Base-by-base conservation (phyloP, 2,797 vertebrate species). In the Eulemur rubriventer region DNA sequence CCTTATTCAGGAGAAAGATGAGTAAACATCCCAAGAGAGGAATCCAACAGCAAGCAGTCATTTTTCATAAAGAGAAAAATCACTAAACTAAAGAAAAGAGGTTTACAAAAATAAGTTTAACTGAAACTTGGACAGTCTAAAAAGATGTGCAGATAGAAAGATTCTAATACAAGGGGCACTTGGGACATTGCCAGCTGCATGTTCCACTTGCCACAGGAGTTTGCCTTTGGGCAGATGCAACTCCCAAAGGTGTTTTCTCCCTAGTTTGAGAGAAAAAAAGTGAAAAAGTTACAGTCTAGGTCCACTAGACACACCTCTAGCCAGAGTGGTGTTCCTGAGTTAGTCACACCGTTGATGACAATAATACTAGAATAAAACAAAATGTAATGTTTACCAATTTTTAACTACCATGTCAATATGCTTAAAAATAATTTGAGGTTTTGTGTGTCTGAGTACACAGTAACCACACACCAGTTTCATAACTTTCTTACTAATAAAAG, bases 191-290 rank as follows among this genome's bases (percentile, higher is more conserved):
- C 96, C 96, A 97, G 97, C 89, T 57, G 88, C 80, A 33, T 57
- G 93, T 97, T 97, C 97, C 97, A 95, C 98, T 97, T 97, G 97
- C 97, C 89, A 38, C 14, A 75, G 89, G 96, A 95, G 96, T 96
- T 92, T 75, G 87, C 80, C 91, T 96, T 76, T 3, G 96, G 96
- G 89, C 98, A 97, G 97, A 97, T 97, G 95, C 87, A 88, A 43
- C 96, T 96, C 96, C 16, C 92, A 75, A 52, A 33, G 70, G 28
- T 43, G 7, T 55, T 82, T 61, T 75, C 61, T 82, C 48, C 41
- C 55, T 43, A 85, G 78, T 96, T 94, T 80, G 35, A n/a, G 8
- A 1, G 87, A 76, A 55, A 86, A 90, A 93, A 96, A 95, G 85
- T 85, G 91, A 97, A 97, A 96, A 97, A 82, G 78, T 97, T 96